Percentiles rank a stretch among this genome's conserved stretches.
phyloP scores from a whole-genome alignment of 2,113 vertebrate genomes.

The Istiophorus platypterus region DNA sequence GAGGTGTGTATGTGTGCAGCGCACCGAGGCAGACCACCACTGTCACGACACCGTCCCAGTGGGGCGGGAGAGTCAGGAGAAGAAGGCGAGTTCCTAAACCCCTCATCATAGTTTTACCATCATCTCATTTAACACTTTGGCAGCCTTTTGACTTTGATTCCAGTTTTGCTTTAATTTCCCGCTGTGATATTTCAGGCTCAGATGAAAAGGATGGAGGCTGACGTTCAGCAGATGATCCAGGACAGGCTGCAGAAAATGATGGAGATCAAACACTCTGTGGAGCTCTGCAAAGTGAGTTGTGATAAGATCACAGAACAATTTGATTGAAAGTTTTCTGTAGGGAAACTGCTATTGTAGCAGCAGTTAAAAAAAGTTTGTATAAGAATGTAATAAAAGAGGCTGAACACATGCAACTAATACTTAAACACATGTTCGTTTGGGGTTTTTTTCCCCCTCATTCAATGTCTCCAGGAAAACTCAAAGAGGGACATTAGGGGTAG shows the following conservation, averaged over 20 bases:
- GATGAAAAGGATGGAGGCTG: conserved; percentile 64
- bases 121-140: neutral
- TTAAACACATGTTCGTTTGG: too few relatives aligned
- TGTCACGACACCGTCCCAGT: conserved; percentile 77
- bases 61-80: conserved; percentile 79
- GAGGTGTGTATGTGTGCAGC: conserved; percentile 82
- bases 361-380: neutral
- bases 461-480: conserved; percentile 69
- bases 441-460: neutral
- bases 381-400: neutral
- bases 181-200: conserved; percentile 58
- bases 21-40: conserved; percentile 78
- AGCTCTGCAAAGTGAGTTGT: conserved; percentile 81
- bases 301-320: neutral
- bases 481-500: conserved; percentile 76
- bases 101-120: neutral
- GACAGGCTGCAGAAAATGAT: conserved; percentile 79
- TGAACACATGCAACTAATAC: neutral
- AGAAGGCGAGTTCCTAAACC: conserved; percentile 68
- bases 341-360: neutral
- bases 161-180: neutral
- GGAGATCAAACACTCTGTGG: conserved; percentile 76
- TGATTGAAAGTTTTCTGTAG: neutral
- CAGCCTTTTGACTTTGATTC: neutral
- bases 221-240: conserved; percentile 82